Percentiles rank a stretch among this genome's conserved stretches.
Conservation (phyloP, 1,140 invertebrate genomes). For the Streblospio benedicti region DNA sequence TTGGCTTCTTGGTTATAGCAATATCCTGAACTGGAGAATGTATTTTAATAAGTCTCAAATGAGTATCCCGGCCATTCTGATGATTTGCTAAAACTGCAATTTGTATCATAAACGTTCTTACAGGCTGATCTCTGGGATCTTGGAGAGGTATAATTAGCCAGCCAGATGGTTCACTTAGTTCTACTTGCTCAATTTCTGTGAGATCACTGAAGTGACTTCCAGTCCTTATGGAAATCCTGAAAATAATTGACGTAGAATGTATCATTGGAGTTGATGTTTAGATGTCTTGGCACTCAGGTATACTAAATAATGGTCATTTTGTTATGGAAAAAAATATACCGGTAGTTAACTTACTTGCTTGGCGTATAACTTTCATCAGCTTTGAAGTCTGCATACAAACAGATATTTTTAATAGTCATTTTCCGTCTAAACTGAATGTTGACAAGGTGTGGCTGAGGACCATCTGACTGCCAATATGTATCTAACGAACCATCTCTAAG, state of each 20-base stretch:
- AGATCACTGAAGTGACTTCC: conserved; percentile 96
- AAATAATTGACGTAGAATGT: conserved; percentile 10
- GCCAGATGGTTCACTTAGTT: conserved; percentile 85
- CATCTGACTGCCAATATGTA: conserved; percentile 99
- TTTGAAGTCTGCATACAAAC: conserved; percentile 95
- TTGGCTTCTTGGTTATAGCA: conserved; percentile 62
- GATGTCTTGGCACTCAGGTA: neutral
- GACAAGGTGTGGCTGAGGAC: conserved; percentile 91
- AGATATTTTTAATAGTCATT: conserved; percentile 89
- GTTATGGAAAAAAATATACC: too few species aligned
- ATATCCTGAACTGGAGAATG: conserved; percentile 77
- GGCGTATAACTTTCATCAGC: conserved; percentile 98
- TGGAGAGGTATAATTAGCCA: conserved; percentile 84
- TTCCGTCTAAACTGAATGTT: conserved; percentile 96
- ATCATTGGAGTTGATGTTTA: neutral
- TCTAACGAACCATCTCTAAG: conserved; percentile 87
- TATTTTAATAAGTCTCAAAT: conserved; percentile 93
- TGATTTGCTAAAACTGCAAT: conserved; percentile 76
- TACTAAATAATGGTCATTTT: too few species aligned
- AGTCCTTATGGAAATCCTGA: conserved; percentile 81
- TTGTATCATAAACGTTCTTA: conserved; percentile 92
- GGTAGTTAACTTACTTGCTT: conserved; percentile 62
- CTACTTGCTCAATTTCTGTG: conserved; percentile 91
- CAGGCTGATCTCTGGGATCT: conserved; percentile 75
- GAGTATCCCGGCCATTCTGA: conserved; percentile 96